Percentiles rank a stretch among this genome's conserved stretches.
phyloP scores from a whole-genome alignment of 2,888 invertebrate genomes.

The Campoplex nolae region DNA sequence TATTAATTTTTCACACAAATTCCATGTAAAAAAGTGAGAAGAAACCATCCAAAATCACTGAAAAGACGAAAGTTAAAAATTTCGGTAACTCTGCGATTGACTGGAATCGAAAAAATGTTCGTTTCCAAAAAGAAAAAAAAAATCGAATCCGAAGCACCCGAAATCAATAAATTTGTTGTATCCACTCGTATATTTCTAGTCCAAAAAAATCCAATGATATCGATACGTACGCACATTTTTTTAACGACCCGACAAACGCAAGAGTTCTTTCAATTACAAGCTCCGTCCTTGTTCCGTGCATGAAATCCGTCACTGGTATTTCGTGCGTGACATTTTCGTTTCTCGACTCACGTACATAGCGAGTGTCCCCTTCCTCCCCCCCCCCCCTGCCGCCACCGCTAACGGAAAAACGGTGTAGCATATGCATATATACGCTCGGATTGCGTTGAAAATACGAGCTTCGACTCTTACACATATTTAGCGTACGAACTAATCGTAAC shows the following conservation, averaged over 20 bases:
- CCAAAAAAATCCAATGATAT: not conserved
- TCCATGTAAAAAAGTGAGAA: no score
- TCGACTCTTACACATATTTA: not conserved
- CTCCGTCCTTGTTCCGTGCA: constrained; percentile 4
- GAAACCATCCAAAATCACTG: no score
- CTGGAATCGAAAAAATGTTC: not conserved
- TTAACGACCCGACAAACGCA: not conserved
- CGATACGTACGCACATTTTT: not conserved
- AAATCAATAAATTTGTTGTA: not conserved
- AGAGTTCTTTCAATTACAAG: constrained; percentile 17
- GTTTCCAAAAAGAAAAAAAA: not conserved
- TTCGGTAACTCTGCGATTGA: not conserved
- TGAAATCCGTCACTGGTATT: constrained; percentile 43
- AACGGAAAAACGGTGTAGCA: constrained; percentile 42
- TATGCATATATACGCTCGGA: not conserved
- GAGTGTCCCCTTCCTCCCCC: no score
- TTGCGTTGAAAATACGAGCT: not conserved
- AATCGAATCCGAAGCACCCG: not conserved
- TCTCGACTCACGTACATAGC: constrained; percentile 42
- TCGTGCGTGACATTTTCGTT: constrained; percentile 30
- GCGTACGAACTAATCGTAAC: constrained; percentile 20
- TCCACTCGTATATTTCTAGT: not conserved
- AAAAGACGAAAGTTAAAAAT: no score
- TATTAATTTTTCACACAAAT: no score
- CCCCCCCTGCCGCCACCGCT: not conserved